Conservation (phyloP, 2,888 invertebrate species). For the Polyploca ridens region DNA sequence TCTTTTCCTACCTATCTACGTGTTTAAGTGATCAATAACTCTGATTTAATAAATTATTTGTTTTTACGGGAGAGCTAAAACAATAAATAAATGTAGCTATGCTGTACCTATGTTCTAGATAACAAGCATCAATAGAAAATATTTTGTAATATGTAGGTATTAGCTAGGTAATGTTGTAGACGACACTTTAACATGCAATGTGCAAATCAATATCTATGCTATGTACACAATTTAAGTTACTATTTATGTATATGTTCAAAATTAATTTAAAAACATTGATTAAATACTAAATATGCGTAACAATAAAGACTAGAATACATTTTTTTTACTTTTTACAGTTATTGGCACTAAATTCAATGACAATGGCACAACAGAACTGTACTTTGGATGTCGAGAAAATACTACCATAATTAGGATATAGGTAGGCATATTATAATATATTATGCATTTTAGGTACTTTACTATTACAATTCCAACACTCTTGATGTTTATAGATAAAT, state of each 20-base stretch:
- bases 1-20: constrained; percentile 6
- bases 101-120: constrained; percentile 30
- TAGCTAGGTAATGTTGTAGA: constrained; percentile 51
- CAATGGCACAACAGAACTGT: constrained; percentile 76
- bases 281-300: constrained; percentile 83
- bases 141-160: constrained; percentile 41
- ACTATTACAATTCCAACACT: constrained; percentile 10
- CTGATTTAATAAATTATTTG: constrained; percentile 18
- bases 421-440: constrained; percentile 27
- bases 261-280: constrained; percentile 78
- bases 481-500: constrained; percentile 41
- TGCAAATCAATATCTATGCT: constrained; percentile 75
- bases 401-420: constrained; percentile 45
- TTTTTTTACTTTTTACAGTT: constrained; percentile 80
- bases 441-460: constrained; percentile 54
- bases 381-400: constrained; percentile 64
- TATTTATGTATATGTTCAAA: constrained; percentile 68
- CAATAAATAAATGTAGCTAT: constrained; percentile 35
- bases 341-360: constrained; percentile 82
- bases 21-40: neutral
- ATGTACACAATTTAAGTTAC: constrained; percentile 69
- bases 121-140: constrained; percentile 49
- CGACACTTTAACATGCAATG: constrained; percentile 68
- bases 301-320: constrained; percentile 85
- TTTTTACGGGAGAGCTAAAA: constrained; percentile 28